A percentile compares a stretch with the other conserved stretches of the same genome.
phyloP scores from a whole-genome alignment of 2,113 vertebrate species.

The Artemisiospiza belli region DNA sequence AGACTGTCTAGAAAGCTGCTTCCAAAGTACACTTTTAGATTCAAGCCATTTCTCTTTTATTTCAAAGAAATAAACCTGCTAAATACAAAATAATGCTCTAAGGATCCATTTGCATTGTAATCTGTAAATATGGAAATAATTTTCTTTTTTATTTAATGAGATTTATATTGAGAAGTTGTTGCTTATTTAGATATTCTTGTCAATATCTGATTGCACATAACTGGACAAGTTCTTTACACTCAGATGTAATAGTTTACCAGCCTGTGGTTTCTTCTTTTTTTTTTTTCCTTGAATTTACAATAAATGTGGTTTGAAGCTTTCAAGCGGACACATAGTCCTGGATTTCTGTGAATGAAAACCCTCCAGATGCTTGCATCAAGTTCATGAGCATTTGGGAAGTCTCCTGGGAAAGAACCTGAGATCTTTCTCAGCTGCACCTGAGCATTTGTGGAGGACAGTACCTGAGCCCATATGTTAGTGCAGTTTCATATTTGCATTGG shows the following conservation, averaged over 20 bases:
- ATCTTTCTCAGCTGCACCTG: not conserved
- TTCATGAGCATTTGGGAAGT: conserved; percentile 10
- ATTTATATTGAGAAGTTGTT: conserved; percentile 66
- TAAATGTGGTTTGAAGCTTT: conserved; percentile 72
- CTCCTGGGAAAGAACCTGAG: not conserved
- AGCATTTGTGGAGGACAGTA: not conserved
- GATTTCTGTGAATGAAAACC: conserved; percentile 43
- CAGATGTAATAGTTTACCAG: conserved; percentile 58
- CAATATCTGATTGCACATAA: conserved; percentile 44
- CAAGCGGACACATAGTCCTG: conserved; percentile 41
- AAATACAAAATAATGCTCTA: conserved; percentile 51
- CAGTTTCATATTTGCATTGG: not conserved
- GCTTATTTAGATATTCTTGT: conserved; percentile 65
- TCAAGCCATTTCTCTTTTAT: conserved; percentile 38
- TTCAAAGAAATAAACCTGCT: conserved; percentile 14
- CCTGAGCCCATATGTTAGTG: not conserved
- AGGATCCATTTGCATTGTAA: conserved; percentile 57
- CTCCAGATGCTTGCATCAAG: not conserved
- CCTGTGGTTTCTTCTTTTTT: conserved; percentile 58
- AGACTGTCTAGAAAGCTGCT: conserved; percentile 56
- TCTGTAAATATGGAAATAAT: conserved; percentile 82
- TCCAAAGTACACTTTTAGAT: conserved; percentile 47
- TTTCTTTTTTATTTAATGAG: conserved; percentile 74
- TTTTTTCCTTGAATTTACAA: conserved; percentile 65
- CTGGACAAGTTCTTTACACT: conserved; percentile 55